Base-by-base conservation (phyloP, 2,797 vertebrate species). In the Limnodromus scolopaceus region DNA sequence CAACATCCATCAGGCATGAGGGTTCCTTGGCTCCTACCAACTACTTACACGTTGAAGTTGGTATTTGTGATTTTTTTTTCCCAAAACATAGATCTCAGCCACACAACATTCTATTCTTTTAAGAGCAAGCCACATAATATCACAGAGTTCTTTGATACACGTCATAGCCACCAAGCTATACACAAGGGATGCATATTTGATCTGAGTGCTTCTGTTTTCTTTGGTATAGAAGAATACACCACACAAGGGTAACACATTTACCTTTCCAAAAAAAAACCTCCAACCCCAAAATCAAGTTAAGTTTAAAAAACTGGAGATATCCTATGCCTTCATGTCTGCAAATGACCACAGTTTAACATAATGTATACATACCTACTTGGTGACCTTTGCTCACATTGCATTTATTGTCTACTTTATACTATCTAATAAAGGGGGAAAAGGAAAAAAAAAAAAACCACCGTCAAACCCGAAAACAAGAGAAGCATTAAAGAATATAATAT, bases 291-390 rank as follows among this genome's bases (percentile, higher is more conserved):
- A 93, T 68, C 23, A 55, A 55, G 18, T 30, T 72, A 70, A 41
- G 5, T 51, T 91, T 64, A 30, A 51, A 54, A 95, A 60, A 4
- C 78, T 89, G 48, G 6, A 79, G 54, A 75, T 39, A n/a, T 76
- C 36, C 68, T 43, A 30, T 51, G 17, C 32, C 38, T 88, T 90
- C 49, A 46, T 2, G 71, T 65, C 18, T 94, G 58, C 72, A 94
- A 96, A 94, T 49, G 48, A 81, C 34, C 66, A 54, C 28, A 45
- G 36, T 32, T 91, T 78, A 75, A 87, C 34, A 45, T 71, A 72
- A 80, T 8, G 68, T 66, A 80, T 9, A 72, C 88, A 84, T 23
- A 48, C 45, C 16, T 80, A 34, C 39, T 38, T 83, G 16, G 14
- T 94, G 45, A 93, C 58, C 43, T 93, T 83, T 87, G n/a, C 58